These are phyloP conservation scores for Graphium colonna DNA, from an alignment of 2,888 invertebrate species.

Conservation along the genomic window DNA sequence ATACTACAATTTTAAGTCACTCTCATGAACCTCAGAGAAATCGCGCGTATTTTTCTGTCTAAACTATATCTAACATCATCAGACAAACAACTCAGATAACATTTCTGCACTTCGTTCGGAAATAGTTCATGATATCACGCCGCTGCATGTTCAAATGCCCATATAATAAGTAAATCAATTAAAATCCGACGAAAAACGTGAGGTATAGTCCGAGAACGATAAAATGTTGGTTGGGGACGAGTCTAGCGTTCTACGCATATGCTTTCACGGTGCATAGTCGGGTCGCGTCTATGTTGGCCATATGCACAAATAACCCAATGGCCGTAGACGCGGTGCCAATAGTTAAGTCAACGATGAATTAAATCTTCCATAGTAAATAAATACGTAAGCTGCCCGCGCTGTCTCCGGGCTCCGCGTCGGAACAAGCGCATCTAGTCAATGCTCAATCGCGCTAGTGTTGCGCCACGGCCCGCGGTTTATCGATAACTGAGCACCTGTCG, in stretches of 20 bases:
- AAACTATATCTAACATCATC: background rate
- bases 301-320: conserved; percentile 61
- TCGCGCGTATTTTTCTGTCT: background rate
- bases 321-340: conserved; percentile 58
- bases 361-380: conserved; percentile 76
- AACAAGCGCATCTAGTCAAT: conserved; percentile 50
- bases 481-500: conserved; percentile 26
- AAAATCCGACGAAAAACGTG: conserved; percentile 11
- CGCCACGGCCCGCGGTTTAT: conserved; percentile 33
- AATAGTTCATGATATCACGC: conserved; percentile 58
- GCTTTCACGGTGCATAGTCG: conserved; percentile 43
- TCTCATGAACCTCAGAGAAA: background rate
- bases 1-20: too few relatives aligned
- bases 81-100: conserved; percentile 29
- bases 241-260: too few relatives aligned
- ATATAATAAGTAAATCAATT: conserved; percentile 75
- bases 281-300: conserved; percentile 56
- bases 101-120: conserved; percentile 51
- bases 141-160: conserved; percentile 69
- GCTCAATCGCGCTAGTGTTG: conserved; percentile 62
- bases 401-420: conserved; percentile 42
- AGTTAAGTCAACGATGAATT: conserved; percentile 68
- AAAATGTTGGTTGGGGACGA: conserved; percentile 32
- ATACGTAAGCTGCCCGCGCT: conserved; percentile 65
- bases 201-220: conserved; percentile 42